Percentiles rank a stretch among this genome's conserved stretches.
Evolutionary conservation across 2,797 vertebrate genomes (phyloP).

Genomic region (Sphaeramia orbicularis): DNA sequence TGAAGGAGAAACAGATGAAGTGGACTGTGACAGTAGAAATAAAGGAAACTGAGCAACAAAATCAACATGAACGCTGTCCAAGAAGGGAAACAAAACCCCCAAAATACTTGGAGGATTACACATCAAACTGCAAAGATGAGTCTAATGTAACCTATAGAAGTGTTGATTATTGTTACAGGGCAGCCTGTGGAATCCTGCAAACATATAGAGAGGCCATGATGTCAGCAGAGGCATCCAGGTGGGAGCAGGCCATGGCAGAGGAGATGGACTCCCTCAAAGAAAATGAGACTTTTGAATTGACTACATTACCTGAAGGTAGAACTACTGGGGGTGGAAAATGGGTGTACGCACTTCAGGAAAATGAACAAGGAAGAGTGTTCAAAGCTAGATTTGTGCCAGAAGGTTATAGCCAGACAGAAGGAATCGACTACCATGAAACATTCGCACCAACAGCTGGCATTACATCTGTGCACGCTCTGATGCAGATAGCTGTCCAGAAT

Average conservation of each 20-base stretch:
- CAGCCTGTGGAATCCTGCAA: constrained; percentile 26
- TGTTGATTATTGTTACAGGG: constrained; percentile 43
- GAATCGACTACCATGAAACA: constrained; percentile 18
- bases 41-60: constrained; percentile 4
- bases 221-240: too few species aligned
- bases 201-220: too few species aligned
- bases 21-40: constrained; percentile 6
- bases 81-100: neutral
- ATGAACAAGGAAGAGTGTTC: constrained; percentile 4
- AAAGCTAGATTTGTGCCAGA: constrained; percentile 23
- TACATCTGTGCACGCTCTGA: constrained; percentile 14
- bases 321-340: constrained; percentile 12
- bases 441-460: constrained; percentile 32
- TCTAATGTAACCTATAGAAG: constrained; percentile 3
- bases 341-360: constrained; percentile 16
- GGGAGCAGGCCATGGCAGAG: constrained; percentile 30
- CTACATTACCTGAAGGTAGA: constrained; percentile 7
- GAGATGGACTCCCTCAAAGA: constrained; percentile 28
- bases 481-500: constrained; percentile 39
- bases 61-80: neutral
- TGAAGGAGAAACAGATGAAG: constrained; percentile 5
- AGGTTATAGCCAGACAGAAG: constrained; percentile 15
- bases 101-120: constrained; percentile 12
- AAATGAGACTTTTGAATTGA: constrained; percentile 22
- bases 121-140: neutral